Conservation (phyloP, 2,113 vertebrate species). For the Notarius quadriscutis region DNA sequence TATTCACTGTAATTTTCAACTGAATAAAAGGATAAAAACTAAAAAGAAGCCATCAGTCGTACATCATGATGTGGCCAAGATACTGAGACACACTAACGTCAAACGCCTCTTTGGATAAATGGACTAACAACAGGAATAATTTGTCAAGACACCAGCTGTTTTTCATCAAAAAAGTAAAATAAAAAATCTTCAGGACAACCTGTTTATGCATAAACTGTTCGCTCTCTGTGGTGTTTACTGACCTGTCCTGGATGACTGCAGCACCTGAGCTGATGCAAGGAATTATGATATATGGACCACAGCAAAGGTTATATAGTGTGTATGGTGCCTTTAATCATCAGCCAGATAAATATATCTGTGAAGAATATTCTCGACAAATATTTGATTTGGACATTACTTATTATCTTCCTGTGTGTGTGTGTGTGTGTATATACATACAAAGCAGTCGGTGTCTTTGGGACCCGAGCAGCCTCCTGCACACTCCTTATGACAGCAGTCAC, state of each 20-base stretch:
- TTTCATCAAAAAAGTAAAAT: not conserved
- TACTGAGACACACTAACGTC: not conserved
- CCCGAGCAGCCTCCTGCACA: slow-evolving; percentile 95
- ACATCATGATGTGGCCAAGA: not conserved
- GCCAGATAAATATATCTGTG: not conserved
- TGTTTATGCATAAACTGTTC: not conserved
- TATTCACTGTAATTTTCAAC: too few relatives aligned
- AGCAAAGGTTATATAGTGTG: not conserved
- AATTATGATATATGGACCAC: not conserved
- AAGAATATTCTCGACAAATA: not conserved
- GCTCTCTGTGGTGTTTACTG: not conserved
- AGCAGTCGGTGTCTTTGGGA: slow-evolving; percentile 96
- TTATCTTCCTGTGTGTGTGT: not conserved
- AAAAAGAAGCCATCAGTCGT: too few relatives aligned
- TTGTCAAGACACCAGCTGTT: too few relatives aligned
- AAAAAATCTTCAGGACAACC: not conserved
- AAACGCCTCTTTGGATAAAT: not conserved
- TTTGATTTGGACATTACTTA: not conserved
- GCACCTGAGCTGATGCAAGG: not conserved
- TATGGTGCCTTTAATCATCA: not conserved
- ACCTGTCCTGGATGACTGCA: not conserved
- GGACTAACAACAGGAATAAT: too few relatives aligned
- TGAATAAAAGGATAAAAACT: too few relatives aligned
- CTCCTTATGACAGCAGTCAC: slow-evolving; percentile 96
- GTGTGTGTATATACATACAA: slow-evolving; percentile 76